Base-by-base conservation (phyloP, 2,113 vertebrate species). In the Acanthisitta chloris region DNA sequence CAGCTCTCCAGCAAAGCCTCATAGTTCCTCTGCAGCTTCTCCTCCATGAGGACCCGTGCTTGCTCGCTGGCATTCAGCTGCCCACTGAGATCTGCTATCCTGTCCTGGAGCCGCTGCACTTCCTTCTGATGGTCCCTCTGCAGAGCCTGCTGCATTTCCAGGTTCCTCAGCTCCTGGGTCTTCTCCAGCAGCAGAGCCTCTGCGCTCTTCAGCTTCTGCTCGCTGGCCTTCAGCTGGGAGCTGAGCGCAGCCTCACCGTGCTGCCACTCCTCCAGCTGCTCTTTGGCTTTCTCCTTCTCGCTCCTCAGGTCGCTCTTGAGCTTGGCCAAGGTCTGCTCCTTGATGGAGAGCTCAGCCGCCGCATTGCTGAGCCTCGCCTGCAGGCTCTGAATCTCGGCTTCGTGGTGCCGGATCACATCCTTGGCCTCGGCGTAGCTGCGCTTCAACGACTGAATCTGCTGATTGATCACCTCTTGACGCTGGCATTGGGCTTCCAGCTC, bases 371-470 rank as follows among this genome's bases (percentile, higher is more conserved):
- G 98, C 93, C 99, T 98, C 2, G 97, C 97, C 97, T 99, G 99
- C 72, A 99, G 97, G 87, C 98, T 98, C 89, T 98, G 98, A 88
- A 99, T 98, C 95, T 99, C 99, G 0, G 97, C 94, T 96, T 99
- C 99, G 1, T 99, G 99, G 91, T 98, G 98, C 88, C 98, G 98
- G 80, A 99, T 98, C 36, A 98, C 97, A 5, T 99, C 99, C 97
- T 99, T 99, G 43, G 99, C 99, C 95, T 99, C 99, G 4, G 98
- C 98, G 48, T 99, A 99, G 97, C 98, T 99, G 92, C 98, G 98
- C 90, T 99, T 99, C 82, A 99, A 97, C 2, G 98, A 98, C 91
- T 98, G 98, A 88, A 99, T 98, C 94, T 99, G 99, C 93, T 99
- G 99, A 70, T 98, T 98, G 87, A 99, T 98, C 92, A 98, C 92